Evolutionary conservation across 2,888 invertebrate species (phyloP), one percentile per base, ranked within the genome.

Genomic region (Drosophila algonquin): DNA sequence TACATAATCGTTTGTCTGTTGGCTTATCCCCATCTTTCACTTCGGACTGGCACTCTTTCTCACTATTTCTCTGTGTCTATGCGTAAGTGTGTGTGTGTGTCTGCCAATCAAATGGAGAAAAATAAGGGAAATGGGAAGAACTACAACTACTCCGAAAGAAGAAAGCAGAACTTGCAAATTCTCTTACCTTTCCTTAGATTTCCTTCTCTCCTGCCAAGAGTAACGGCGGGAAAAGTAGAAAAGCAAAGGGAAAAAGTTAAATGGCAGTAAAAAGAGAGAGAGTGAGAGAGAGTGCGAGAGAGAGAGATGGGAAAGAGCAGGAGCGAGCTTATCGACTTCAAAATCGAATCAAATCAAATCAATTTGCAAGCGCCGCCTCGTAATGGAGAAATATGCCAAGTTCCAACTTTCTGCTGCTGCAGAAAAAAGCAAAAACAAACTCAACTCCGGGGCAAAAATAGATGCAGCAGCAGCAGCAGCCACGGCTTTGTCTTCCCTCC

Each of bases 301-400:
- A 46, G 8, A n/a, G 40, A 59, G 24, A 46, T 30, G 62, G 62
- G 48, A 72, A 53, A 54, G 57, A 54, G 73, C 40, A 44, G 55
- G 54, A 55, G 58, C 58, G 64, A 57, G 84, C 87, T 82, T 82
- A 82, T 82, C 87, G 87, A 81, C 81, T 67, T 79, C 81, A 72
- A 84, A 82, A 82, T 82, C 81, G 85, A 82, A 82, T 84, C 82
- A 87, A 87, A 87, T 87, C 87, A 82, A 82, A 82, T 82, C 87
- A 82, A 82, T 82, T 82, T 82, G 87, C 82, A 73, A 77, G 79
- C 79, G 73, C 62, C 65, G 63, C 53, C 50, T 63, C 81, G 87
- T 84, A 82, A 87, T 82, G 81, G 87, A 87, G 82, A 82, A 82
- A 82, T 82, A 87, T 82, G 85, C 87, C 79, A 82, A 85, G 81